phyloP scores from a whole-genome alignment of 2,797 vertebrate species.

The Phrynocephalus guinanensis region DNA sequence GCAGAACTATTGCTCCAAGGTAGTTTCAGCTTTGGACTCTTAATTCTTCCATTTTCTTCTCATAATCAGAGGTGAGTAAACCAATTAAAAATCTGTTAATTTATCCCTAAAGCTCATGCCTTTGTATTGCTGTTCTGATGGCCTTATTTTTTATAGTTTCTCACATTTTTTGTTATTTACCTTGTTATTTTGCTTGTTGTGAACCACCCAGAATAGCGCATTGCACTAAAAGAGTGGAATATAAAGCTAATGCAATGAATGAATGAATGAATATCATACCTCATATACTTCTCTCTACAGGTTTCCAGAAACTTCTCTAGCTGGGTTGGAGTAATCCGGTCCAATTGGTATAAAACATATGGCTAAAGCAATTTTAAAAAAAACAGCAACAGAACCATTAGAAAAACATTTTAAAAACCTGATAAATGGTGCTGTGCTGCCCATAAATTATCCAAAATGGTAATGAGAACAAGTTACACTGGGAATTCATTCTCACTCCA shows the following conservation, averaged over 20 bases:
- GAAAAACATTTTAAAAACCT: neutral
- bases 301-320: conserved; percentile 95
- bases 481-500: neutral
- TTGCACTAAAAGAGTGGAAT: too few species aligned
- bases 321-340: conserved; percentile 95
- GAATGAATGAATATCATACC: conserved; percentile 75
- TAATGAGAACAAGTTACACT: neutral
- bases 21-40: neutral
- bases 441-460: neutral
- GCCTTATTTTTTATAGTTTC: too few species aligned
- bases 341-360: conserved; percentile 94
- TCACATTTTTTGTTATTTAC: too few species aligned
- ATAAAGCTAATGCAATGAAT: too few species aligned
- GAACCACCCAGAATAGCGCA: too few species aligned
- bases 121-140: too few species aligned
- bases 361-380: conserved; percentile 80
- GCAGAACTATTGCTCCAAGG: neutral
- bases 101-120: neutral
- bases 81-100: neutral
- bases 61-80: neutral
- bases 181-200: too few species aligned
- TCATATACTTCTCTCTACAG: conserved; percentile 98
- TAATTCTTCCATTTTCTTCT: neutral
- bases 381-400: conserved; percentile 11
- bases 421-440: neutral